phyloP scores from a whole-genome alignment of 2,113 vertebrate genomes.

The Eleginops maclovinus region DNA sequence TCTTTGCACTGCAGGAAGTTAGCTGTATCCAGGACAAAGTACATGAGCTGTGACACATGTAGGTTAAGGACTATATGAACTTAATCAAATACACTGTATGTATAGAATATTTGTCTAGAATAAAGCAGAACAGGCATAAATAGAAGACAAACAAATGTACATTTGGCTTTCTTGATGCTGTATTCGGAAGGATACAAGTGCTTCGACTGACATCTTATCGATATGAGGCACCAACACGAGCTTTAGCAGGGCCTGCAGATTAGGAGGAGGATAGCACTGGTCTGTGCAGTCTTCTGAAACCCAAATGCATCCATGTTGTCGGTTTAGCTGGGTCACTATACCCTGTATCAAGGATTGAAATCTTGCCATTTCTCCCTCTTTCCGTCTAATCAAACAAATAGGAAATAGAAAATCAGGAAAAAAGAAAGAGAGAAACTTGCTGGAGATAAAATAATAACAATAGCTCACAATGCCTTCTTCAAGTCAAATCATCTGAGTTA shows the following conservation, averaged over 20 bases:
- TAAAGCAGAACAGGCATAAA: not conserved
- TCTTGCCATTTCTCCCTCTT: constrained; percentile 37
- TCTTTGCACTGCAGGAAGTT: constrained; percentile 72
- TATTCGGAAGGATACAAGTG: constrained; percentile 62
- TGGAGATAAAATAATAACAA: not conserved
- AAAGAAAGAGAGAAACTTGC: not conserved
- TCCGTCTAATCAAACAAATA: constrained; percentile 28
- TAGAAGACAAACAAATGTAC: not conserved
- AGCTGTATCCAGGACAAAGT: constrained; percentile 75
- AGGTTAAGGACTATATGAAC: constrained; percentile 48
- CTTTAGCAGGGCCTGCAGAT: constrained; percentile 71
- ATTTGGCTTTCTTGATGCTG: not conserved
- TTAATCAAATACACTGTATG: not conserved
- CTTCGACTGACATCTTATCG: constrained; percentile 68
- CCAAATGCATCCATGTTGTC: constrained; percentile 66
- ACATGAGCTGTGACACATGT: constrained; percentile 68
- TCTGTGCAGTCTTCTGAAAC: constrained; percentile 45
- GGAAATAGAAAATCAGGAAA: not conserved
- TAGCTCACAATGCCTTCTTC: not conserved
- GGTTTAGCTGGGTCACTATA: constrained; percentile 61
- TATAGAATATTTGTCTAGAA: not conserved
- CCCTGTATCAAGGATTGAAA: constrained; percentile 62
- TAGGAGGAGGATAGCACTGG: constrained; percentile 69
- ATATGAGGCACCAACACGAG: constrained; percentile 64
- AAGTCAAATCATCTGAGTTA: constrained; percentile 24